Evolutionary conservation across 2,888 invertebrate species (phyloP), one percentile per base, ranked within the genome.

Genomic region (Drosophila fungiperda): DNA sequence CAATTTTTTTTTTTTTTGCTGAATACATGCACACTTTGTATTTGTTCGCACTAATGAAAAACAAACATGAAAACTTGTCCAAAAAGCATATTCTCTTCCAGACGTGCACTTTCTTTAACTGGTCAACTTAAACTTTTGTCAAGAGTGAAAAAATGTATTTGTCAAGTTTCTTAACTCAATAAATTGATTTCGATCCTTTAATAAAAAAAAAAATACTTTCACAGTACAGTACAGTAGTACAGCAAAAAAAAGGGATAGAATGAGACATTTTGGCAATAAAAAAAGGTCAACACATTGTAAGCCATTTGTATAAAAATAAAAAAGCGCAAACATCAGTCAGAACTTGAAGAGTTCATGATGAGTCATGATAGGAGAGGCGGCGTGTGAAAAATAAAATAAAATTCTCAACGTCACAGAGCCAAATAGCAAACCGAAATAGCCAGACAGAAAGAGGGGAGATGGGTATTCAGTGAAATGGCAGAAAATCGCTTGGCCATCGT

Each of bases 401-500:
- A 36, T 23, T 35, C 9, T 33, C 73, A 73, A 42, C 45, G 42
- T 49, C 58, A 50, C 53, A 54, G 20, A 45, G 57, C 32, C 42
- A 35, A 64, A 58, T 20, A 65, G 48, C 68, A 73, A 73, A 78
- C 45, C 69, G 50, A 76, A 62, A 76, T 59, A 65, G 64, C 33
- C 62, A 64, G 67, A 80, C 60, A 48, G 36, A 35, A 72, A 68
- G 55, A 32, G 48, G 33, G 38, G 36, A 33, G 50, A 32, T 65
- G 64, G 40, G 42, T 49, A 59, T 38, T 60, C 63, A 65, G 76
- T 78, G 78, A 78, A 76, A 80, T 76, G 80, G 78, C 80, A 80
- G 36, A 76, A 80, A 78, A 66, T 64, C 35, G 60, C 57, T 74
- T 68, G 33, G 54, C 55, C 76, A 53, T 57, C 54, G 38, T 45